These are phyloP conservation scores for Kryphioiulus occultus DNA, from an alignment of 2,888 invertebrate species.

Conservation along the genomic window DNA sequence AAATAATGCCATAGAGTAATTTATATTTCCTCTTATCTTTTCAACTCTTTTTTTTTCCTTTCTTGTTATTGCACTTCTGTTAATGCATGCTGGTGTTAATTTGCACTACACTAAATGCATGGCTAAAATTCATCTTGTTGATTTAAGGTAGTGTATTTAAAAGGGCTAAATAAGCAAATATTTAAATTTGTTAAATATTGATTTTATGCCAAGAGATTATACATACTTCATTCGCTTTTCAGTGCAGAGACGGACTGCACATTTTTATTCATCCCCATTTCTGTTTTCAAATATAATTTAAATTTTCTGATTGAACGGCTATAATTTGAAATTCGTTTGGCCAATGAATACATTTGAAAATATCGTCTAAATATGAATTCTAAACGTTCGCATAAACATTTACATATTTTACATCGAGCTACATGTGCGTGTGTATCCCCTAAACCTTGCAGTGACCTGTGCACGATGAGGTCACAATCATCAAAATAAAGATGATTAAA, in stretches of 20 bases:
- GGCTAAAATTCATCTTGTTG: neutral
- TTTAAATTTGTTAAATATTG: neutral
- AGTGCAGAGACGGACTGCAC: neutral
- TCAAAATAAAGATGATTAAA: neutral
- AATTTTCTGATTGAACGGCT: neutral
- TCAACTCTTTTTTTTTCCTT: neutral
- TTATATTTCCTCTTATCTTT: slow-evolving; percentile 18
- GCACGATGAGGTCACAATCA: neutral
- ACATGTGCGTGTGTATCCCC: too few relatives aligned
- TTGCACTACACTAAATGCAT: slow-evolving; percentile 34
- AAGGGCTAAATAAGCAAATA: neutral
- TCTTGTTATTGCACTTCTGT: slow-evolving; percentile 2
- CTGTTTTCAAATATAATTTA: neutral
- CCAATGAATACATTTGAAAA: neutral
- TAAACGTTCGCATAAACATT: neutral
- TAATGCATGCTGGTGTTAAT: slow-evolving; percentile 18
- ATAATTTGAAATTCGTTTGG: neutral
- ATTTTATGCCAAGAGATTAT: neutral
- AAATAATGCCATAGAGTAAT: neutral
- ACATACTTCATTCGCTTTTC: neutral
- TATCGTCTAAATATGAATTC: neutral
- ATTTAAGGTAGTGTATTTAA: slow-evolving; percentile 22
- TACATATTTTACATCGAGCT: neutral
- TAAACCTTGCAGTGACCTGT: neutral
- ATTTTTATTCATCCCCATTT: neutral